Conservation (phyloP, 2,888 invertebrate species). For the Scaeva pyrastri region DNA sequence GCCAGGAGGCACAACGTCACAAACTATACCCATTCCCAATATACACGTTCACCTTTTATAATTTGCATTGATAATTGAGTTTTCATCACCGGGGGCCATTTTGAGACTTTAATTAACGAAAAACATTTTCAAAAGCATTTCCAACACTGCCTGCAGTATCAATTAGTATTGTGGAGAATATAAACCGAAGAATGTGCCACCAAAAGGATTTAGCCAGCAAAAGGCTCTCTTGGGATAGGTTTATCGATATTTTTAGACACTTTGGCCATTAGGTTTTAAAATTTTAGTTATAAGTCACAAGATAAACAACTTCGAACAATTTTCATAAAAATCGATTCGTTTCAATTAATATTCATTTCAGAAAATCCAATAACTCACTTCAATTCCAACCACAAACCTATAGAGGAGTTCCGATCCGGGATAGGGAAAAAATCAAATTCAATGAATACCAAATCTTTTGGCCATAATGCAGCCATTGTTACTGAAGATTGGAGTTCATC, state of each 20-base stretch:
- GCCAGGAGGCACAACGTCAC: background rate
- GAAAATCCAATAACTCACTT: background rate
- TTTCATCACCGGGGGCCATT: conserved; percentile 10
- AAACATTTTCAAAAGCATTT: conserved; percentile 12
- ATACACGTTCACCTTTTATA: background rate
- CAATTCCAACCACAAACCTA: background rate
- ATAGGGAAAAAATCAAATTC: conserved; percentile 8
- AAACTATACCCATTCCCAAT: background rate
- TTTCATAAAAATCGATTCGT: conserved; percentile 12
- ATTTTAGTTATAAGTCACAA: background rate
- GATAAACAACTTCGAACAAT: background rate
- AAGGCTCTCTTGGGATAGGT: background rate
- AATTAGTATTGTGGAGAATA: conserved; percentile 7
- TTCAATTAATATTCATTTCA: conserved; percentile 11
- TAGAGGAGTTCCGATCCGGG: background rate
- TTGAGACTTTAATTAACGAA: conserved; percentile 15
- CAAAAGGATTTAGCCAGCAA: background rate
- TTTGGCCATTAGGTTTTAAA: background rate
- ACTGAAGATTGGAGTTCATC: conserved; percentile 14
- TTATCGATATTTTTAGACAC: background rate
- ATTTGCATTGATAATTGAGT: conserved; percentile 24
- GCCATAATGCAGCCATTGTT: conserved; percentile 26
- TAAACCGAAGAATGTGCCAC: background rate
- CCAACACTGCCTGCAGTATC: conserved; percentile 7
- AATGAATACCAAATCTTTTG: conserved; percentile 30